Evolutionary conservation across 2,797 vertebrate genomes (phyloP).

Genomic region (Sebastes itinus): DNA sequence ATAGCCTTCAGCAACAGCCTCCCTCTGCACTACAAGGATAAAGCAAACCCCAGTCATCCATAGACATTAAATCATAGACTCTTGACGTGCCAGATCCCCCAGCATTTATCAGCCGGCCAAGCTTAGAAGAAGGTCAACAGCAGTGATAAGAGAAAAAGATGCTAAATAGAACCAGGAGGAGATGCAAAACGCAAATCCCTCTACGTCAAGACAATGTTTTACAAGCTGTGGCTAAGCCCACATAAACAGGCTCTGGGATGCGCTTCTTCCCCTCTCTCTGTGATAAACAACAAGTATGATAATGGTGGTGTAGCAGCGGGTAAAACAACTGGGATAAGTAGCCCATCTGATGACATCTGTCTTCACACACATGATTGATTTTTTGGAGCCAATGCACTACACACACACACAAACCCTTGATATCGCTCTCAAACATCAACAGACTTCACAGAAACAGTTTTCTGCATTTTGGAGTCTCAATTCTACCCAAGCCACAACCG

Average conservation of each 20-base stretch:
- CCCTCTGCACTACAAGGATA: not conserved
- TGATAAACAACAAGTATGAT: slow-evolving; percentile 61
- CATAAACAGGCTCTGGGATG: slow-evolving; percentile 57
- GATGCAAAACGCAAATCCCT: slow-evolving; percentile 23
- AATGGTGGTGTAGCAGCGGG: slow-evolving; percentile 27
- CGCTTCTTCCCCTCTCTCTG: slow-evolving; percentile 32
- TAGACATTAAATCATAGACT: slow-evolving; percentile 40
- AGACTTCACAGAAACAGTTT: slow-evolving; percentile 62
- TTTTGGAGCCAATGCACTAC: not conserved
- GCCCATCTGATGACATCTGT: slow-evolving; percentile 63
- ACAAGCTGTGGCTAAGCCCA: slow-evolving; percentile 58
- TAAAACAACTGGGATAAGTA: slow-evolving; percentile 56
- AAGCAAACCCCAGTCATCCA: slow-evolving; percentile 26
- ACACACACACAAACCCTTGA: slow-evolving; percentile 13
- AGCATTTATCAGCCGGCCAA: slow-evolving; percentile 22
- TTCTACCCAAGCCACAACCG: slow-evolving; percentile 65
- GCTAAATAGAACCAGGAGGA: slow-evolving; percentile 52
- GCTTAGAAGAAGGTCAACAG: slow-evolving; percentile 19
- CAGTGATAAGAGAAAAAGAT: slow-evolving; percentile 38
- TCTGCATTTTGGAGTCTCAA: slow-evolving; percentile 35
- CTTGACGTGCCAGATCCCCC: slow-evolving; percentile 21
- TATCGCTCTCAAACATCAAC: slow-evolving; percentile 63
- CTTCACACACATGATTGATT: slow-evolving; percentile 60
- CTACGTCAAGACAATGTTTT: slow-evolving; percentile 58
- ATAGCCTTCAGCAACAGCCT: slow-evolving; percentile 26